Conservation (phyloP, 2,113 vertebrate species). For the Eulemur rufifrons region DNA sequence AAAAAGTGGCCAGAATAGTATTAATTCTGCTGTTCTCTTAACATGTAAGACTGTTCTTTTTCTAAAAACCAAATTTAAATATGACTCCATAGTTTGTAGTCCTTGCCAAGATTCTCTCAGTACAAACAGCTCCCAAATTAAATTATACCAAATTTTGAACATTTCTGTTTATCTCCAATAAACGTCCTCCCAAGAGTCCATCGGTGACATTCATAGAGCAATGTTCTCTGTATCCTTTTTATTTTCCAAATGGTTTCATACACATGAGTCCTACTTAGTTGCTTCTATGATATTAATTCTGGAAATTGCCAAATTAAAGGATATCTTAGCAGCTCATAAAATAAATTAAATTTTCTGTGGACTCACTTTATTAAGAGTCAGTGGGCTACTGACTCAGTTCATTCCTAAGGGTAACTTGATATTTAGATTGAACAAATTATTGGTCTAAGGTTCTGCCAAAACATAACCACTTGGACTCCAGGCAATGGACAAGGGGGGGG, state of each 20-base stretch:
- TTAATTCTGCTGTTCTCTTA: conserved; percentile 55
- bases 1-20: not conserved
- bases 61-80: conserved; percentile 63
- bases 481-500: not conserved
- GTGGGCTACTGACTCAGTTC: not conserved
- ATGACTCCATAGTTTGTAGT: not conserved
- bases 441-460: conserved; percentile 14
- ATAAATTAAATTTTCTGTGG: conserved; percentile 17
- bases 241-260: conserved; percentile 60
- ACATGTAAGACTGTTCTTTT: not conserved
- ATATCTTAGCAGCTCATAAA: conserved; percentile 55
- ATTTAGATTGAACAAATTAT: conserved; percentile 44
- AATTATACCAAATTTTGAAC: conserved; percentile 54
- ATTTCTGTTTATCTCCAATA: conserved; percentile 71
- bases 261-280: not conserved
- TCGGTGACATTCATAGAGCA: conserved; percentile 40
- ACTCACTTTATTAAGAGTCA: conserved; percentile 26
- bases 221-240: conserved; percentile 50
- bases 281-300: not conserved
- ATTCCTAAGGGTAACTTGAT: conserved; percentile 17
- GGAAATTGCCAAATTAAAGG: conserved; percentile 33
- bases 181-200: conserved; percentile 40
- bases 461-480: conserved; percentile 35
- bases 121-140: conserved; percentile 60
- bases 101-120: conserved; percentile 68